A percentile compares a stretch with the other conserved stretches of the same genome.
phyloP scores from a whole-genome alignment of 2,888 invertebrate species.

The Hetaerina titia region DNA sequence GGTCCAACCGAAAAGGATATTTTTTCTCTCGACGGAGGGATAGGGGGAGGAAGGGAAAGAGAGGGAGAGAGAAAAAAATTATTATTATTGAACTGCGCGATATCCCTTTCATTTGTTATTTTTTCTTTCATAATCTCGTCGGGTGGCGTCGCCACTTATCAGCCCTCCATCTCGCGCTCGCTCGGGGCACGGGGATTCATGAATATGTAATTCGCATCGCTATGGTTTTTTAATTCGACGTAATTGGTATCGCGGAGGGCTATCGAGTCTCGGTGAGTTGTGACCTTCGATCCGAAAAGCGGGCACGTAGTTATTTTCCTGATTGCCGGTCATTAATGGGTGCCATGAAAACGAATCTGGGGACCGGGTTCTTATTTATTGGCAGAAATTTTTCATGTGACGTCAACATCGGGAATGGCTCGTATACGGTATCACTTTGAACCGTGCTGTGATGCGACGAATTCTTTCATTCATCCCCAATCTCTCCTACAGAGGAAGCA shows the following conservation, averaged over 20 bases:
- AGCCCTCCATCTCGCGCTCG: slow-evolving; percentile 54
- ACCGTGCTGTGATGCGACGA: not conserved
- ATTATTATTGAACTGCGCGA: slow-evolving; percentile 36
- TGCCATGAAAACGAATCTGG: slow-evolving; percentile 63
- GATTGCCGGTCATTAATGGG: slow-evolving; percentile 65
- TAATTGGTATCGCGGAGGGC: slow-evolving; percentile 67
- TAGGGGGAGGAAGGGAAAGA: not conserved
- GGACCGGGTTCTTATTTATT: slow-evolving; percentile 56
- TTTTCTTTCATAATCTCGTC: slow-evolving; percentile 60
- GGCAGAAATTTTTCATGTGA: slow-evolving; percentile 63
- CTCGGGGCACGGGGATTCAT: slow-evolving; percentile 45
- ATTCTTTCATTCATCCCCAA: slow-evolving; percentile 7
- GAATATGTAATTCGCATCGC: slow-evolving; percentile 64
- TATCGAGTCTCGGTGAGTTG: slow-evolving; percentile 56
- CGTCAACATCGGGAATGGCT: slow-evolving; percentile 35
- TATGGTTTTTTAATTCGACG: slow-evolving; percentile 65
- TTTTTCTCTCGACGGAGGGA: not conserved
- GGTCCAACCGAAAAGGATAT: not conserved
- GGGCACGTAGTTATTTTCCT: slow-evolving; percentile 64
- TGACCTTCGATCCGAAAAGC: slow-evolving; percentile 54
- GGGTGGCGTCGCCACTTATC: slow-evolving; percentile 55
- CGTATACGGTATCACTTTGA: slow-evolving; percentile 23
- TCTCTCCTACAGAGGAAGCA: not conserved
- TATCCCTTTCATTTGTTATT: slow-evolving; percentile 61
- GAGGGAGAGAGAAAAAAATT: not conserved